These are phyloP conservation scores for Ellobius talpinus DNA, from an alignment of 2,113 vertebrate genomes.

Conservation along the genomic window DNA sequence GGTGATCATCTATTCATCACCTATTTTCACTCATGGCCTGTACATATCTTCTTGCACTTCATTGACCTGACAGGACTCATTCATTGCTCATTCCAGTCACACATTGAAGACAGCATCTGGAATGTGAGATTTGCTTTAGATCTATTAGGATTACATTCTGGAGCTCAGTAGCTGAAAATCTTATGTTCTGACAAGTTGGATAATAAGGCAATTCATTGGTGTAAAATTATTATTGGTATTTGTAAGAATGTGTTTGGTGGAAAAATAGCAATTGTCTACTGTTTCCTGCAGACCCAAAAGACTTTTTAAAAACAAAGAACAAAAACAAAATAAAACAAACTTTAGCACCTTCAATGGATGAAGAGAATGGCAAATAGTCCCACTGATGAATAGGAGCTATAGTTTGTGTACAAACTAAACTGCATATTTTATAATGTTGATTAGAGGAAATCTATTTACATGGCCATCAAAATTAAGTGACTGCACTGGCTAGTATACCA, in stretches of 20 bases:
- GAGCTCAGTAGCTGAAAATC: background rate
- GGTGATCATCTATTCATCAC: background rate
- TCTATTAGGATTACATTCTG: background rate
- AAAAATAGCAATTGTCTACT: background rate
- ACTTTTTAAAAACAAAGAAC: background rate
- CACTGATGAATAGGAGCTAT: background rate
- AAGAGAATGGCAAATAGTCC: background rate
- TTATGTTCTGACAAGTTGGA: background rate
- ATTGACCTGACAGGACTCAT: background rate
- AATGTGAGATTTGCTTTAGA: background rate
- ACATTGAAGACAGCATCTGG: background rate
- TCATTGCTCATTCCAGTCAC: background rate
- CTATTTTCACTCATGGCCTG: background rate
- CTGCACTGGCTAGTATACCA: background rate
- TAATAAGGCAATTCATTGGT: background rate
- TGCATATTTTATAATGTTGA: background rate
- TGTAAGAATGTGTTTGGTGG: background rate
- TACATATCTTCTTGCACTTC: background rate
- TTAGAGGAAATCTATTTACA: background rate
- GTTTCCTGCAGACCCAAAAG: background rate
- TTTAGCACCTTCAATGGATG: background rate
- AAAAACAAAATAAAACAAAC: background rate
- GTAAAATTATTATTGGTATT: background rate
- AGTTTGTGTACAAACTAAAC: background rate
- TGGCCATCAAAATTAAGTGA: background rate